phyloP scores from a whole-genome alignment of 2,113 vertebrate species.

The Anoura caudifer region DNA sequence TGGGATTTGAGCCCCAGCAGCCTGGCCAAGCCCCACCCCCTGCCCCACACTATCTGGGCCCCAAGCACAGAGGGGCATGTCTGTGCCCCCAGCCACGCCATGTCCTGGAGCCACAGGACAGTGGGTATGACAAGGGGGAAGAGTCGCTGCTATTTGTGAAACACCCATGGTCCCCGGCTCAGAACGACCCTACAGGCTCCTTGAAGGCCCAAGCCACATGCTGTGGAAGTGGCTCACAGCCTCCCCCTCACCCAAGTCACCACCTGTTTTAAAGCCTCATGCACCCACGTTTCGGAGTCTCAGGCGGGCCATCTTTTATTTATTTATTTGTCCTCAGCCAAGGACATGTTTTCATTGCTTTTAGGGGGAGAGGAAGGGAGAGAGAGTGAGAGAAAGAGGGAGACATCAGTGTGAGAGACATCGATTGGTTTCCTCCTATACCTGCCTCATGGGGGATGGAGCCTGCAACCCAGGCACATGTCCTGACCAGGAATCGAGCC shows the following conservation, averaged over 20 bases:
- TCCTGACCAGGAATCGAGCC: too few species aligned
- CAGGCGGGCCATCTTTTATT: neutral
- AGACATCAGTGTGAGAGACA: too few species aligned
- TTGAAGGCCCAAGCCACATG: neutral
- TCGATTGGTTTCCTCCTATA: too few species aligned
- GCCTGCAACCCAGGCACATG: too few species aligned
- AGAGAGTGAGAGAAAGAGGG: too few species aligned
- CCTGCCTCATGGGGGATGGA: too few species aligned
- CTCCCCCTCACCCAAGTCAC: neutral
- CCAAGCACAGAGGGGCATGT: neutral
- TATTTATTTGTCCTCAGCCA: too few species aligned
- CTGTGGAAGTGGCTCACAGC: accelerated
- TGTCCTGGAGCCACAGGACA: neutral
- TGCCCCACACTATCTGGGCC: neutral
- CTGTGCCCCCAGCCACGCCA: accelerated
- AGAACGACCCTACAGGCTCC: neutral
- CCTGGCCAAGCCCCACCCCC: neutral
- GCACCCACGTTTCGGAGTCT: neutral
- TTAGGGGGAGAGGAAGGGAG: too few species aligned
- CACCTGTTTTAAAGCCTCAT: accelerated
- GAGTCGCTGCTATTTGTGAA: neutral
- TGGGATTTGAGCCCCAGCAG: accelerated
- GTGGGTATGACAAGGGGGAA: neutral
- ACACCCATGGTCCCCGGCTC: neutral
- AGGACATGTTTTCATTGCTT: too few species aligned